Evolutionary conservation across 2,888 invertebrate genomes (phyloP), one percentile per base, ranked within the genome.

Genomic region (Volucella inflata): DNA sequence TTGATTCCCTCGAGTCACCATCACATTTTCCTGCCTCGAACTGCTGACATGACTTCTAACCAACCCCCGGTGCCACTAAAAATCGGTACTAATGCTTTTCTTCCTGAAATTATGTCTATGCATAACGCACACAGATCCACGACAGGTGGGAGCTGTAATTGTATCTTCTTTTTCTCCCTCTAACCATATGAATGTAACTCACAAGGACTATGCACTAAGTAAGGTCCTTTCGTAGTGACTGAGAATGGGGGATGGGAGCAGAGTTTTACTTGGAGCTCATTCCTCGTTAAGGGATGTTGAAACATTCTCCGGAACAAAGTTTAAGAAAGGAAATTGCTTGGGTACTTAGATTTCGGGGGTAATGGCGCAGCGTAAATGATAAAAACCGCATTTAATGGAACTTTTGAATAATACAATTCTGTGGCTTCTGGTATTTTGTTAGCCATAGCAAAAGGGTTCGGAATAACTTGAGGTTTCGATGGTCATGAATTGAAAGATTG

Each of bases 291-390:
- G 30, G 44, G 59, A 74, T 68, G 57, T 57, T 74, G 40, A 65
- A 59, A 71, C 51, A 65, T 60, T 68, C 64, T 38, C 48, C 67
- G 48, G 55, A 72, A 67, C 50, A 67, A 83, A 83, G 74, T 83
- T 83, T 78, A 50, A 78, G 51, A 83, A 21, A 83, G 83, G 83
- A 83, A 83, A 83, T 83, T 79, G 78, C 83, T 74, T 83, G 40
- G 64, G 78, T 55, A 79, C 74, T 83, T 83, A 79, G 67, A 78
- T 70, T 44, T 30, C 53, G 16, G 12, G 59, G 59, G 16, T 1
- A n/a, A 17, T 12, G 55, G 50, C 55, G 12, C 40, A 50, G 42
- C 68, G 40, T 65, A 74, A 79, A 83, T 83, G 83, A 83, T 83
- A 79, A 83, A 83, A 79, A 59, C 78, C 78, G 70, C 83, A 83